phyloP scores from a whole-genome alignment of 2,888 invertebrate genomes.

The Teinopalpus imperialis region DNA sequence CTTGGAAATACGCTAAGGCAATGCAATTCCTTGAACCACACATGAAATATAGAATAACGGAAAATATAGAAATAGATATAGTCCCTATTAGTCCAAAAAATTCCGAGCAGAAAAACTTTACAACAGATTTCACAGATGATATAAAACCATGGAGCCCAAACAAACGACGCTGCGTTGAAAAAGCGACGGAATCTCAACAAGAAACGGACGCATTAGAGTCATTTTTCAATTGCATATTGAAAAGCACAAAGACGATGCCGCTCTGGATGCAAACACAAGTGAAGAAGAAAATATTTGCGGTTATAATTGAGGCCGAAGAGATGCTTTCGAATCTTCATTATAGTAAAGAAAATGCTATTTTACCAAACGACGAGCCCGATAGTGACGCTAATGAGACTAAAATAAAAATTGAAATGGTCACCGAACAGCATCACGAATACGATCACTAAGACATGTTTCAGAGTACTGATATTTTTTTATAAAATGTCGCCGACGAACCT shows the following conservation, averaged over 20 bases:
- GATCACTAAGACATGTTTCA: conserved; percentile 26
- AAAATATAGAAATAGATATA: conserved; percentile 65
- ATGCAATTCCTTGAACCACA: conserved; percentile 75
- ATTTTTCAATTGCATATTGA: conserved; percentile 65
- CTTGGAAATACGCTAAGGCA: conserved; percentile 73
- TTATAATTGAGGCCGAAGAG: conserved; percentile 71
- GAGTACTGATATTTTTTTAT: too few relatives aligned
- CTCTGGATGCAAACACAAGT: conserved; percentile 74
- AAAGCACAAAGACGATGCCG: conserved; percentile 69
- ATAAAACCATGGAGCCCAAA: conserved; percentile 30
- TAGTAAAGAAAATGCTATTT: background rate
- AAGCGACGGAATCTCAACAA: conserved; percentile 30
- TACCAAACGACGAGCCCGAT: conserved; percentile 29
- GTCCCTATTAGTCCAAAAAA: conserved; percentile 35
- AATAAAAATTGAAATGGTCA: conserved; percentile 59
- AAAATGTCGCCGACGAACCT: too few relatives aligned
- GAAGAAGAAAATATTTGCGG: conserved; percentile 71
- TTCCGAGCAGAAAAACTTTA: conserved; percentile 55
- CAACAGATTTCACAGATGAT: conserved; percentile 42
- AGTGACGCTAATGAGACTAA: conserved; percentile 42
- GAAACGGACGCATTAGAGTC: conserved; percentile 61
- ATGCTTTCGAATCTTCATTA: conserved; percentile 44
- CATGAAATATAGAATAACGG: conserved; percentile 73
- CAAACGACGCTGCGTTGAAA: conserved; percentile 46
- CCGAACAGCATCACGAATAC: conserved; percentile 44